These are phyloP conservation scores for Dascillus cervinus DNA, from an alignment of 2,888 invertebrate genomes.

Conservation along the genomic window DNA sequence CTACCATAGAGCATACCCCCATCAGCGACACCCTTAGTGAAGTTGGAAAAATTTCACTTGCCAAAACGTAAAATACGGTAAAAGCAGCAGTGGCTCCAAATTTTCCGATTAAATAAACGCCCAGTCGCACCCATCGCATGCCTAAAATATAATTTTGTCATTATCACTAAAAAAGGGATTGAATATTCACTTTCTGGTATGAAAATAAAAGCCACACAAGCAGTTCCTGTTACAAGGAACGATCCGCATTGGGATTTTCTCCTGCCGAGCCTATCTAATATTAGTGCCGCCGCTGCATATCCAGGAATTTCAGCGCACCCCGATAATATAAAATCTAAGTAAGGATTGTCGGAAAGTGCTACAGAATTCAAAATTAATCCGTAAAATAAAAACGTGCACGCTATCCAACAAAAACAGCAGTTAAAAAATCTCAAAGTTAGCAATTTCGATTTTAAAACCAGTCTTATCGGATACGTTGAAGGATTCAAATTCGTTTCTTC, in stretches of 20 bases:
- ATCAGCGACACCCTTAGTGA: conserved; percentile 53
- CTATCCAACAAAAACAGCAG: conserved; percentile 70
- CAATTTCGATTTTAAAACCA: conserved; percentile 46
- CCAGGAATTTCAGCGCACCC: conserved; percentile 64
- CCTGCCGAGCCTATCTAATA: conserved; percentile 56
- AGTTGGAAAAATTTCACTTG: conserved; percentile 63
- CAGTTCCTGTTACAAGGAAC: conserved; percentile 52
- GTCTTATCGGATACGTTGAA: conserved; percentile 25
- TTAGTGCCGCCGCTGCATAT: conserved; percentile 53
- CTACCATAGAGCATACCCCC: conserved; percentile 57
- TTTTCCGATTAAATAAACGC: conserved; percentile 54
- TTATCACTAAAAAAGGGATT: too few relatives aligned
- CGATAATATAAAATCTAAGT: conserved; percentile 64
- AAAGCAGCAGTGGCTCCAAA: conserved; percentile 58
- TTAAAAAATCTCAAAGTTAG: conserved; percentile 48
- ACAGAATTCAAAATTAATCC: conserved; percentile 71
- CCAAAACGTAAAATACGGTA: conserved; percentile 57
- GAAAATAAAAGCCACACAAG: conserved; percentile 53
- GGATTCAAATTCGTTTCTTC: conserved; percentile 13
- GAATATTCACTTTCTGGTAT: conserved; percentile 47
- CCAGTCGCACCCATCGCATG: too few relatives aligned
- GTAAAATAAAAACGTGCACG: conserved; percentile 69
- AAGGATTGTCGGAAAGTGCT: conserved; percentile 62
- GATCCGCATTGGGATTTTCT: conserved; percentile 54
- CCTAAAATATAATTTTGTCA: too few relatives aligned